Conservation (phyloP, 2,113 vertebrate genomes). For the Phaethornis superciliosus region DNA sequence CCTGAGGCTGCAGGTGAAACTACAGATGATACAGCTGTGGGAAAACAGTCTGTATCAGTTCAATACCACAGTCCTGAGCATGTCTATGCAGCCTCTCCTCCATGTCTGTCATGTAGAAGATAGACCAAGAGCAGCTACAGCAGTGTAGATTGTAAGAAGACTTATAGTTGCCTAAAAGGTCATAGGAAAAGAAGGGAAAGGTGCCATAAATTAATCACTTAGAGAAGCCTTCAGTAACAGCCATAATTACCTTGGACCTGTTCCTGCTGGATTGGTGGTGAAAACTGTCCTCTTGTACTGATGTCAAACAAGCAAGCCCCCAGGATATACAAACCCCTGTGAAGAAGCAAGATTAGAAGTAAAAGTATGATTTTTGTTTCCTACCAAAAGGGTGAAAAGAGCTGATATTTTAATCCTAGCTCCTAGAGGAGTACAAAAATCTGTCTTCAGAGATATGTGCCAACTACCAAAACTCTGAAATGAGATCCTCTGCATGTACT, state of each 20-base stretch:
- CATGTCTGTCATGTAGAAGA: background rate
- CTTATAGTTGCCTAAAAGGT: background rate
- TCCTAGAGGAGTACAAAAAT: constrained; percentile 18
- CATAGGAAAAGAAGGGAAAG: background rate
- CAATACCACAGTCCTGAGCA: background rate
- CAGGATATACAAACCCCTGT: background rate
- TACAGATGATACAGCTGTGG: background rate
- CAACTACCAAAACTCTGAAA: background rate
- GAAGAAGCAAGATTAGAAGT: background rate
- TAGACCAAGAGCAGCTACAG: background rate
- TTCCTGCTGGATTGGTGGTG: background rate
- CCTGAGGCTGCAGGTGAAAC: background rate
- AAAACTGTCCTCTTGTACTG: background rate
- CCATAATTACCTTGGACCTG: background rate
- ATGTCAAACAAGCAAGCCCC: background rate
- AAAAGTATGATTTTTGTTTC: background rate
- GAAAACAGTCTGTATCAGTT: background rate
- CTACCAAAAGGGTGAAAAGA: background rate
- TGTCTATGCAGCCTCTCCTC: background rate
- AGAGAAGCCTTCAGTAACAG: background rate
- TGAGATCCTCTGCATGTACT: background rate
- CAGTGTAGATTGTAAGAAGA: background rate
- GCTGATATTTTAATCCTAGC: background rate
- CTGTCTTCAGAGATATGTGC: background rate
- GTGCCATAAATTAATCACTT: background rate